Evolutionary conservation across 1,140 invertebrate genomes (phyloP).

Genomic region (Diachasma alloeum): DNA sequence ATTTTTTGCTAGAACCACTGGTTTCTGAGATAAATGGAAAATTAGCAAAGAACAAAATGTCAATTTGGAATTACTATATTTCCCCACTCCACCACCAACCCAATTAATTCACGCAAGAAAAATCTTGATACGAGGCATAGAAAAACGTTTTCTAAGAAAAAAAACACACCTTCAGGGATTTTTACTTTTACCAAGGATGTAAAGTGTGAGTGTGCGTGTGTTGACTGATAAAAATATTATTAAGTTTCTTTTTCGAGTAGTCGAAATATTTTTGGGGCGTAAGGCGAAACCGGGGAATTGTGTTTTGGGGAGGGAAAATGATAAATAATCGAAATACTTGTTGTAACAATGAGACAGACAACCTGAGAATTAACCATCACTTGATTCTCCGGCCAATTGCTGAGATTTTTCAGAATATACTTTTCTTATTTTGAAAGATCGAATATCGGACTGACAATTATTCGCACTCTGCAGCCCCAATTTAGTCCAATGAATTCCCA

Average conservation of each 20-base stretch:
- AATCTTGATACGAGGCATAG: background rate
- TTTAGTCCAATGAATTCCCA: background rate
- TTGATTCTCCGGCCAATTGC: background rate
- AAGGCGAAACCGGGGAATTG: slow-evolving; percentile 34
- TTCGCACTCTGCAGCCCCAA: slow-evolving; percentile 12
- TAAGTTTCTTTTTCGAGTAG: slow-evolving; percentile 15
- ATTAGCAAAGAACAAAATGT: background rate
- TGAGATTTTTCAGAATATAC: background rate
- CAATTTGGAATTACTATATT: too few relatives aligned
- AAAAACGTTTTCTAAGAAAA: slow-evolving; percentile 9
- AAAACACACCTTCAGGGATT: slow-evolving; percentile 54
- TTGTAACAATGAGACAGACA: slow-evolving; percentile 8
- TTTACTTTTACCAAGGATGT: slow-evolving; percentile 60
- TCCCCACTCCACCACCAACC: background rate
- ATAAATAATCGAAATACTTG: background rate
- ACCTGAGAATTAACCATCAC: background rate
- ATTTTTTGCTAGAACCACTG: too few relatives aligned
- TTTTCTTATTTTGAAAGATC: slow-evolving; percentile 31
- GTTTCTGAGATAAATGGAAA: too few relatives aligned
- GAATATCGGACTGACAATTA: slow-evolving; percentile 40
- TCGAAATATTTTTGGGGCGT: slow-evolving; percentile 23
- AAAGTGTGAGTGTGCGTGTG: slow-evolving; percentile 61
- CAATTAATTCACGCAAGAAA: background rate
- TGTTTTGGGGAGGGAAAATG: slow-evolving; percentile 25
- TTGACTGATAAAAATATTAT: slow-evolving; percentile 47